Percentiles rank a stretch among this genome's conserved stretches.
Conservation (phyloP, 2,797 vertebrate species). For the Nyctalus aviator region DNA sequence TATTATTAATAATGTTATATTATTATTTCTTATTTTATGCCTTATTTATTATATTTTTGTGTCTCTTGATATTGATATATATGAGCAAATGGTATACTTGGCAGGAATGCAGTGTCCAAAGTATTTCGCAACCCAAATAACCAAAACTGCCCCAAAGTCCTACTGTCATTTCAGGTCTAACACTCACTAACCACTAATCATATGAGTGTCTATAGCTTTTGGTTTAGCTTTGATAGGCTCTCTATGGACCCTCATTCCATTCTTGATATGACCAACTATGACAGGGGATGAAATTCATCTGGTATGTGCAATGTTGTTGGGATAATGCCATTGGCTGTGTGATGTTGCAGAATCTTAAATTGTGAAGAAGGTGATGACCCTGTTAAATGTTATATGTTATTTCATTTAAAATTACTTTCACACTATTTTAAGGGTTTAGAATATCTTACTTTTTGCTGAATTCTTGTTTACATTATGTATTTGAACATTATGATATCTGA, state of each 20-base stretch:
- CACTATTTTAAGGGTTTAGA: not conserved
- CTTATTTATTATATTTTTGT: not conserved
- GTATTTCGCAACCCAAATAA: not conserved
- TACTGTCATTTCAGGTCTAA: not conserved
- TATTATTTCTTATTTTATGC: not conserved
- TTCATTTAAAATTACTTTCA: not conserved
- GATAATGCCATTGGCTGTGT: fast-evolving
- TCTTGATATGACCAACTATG: not conserved
- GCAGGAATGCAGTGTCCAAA: not conserved
- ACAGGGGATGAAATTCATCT: fast-evolving
- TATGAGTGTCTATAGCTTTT: not conserved
- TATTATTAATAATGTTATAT: not conserved
- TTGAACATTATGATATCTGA: not conserved
- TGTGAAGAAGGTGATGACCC: not conserved
- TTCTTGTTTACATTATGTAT: not conserved
- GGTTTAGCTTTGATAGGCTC: not conserved
- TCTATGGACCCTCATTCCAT: not conserved
- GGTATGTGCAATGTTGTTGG: fast-evolving
- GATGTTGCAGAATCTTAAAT: not conserved
- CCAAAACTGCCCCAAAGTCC: not conserved
- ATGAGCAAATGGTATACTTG: not conserved
- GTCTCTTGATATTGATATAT: not conserved
- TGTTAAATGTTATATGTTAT: not conserved
- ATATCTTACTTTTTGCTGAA: not conserved
- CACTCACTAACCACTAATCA: not conserved